Base-by-base conservation (phyloP, 1,140 invertebrate genomes). In the Papilio xuthus region DNA sequence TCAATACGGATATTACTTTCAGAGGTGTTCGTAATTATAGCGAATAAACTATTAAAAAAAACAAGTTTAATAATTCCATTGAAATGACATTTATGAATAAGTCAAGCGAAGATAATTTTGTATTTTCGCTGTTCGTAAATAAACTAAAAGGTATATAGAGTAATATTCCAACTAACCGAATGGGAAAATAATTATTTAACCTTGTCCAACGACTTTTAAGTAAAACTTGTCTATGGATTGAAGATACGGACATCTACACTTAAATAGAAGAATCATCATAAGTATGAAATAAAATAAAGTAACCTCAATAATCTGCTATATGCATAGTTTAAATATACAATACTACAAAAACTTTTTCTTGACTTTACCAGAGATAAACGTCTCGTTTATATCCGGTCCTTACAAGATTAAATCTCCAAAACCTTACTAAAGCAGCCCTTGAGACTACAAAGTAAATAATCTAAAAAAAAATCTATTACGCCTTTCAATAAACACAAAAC, bases 311-410 rank as follows among this genome's bases (percentile, higher is more conserved):
- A 37, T 7, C 32, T 0, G 32, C 8, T 9, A 7, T 53, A n/a
- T 0, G 18, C 18, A 53, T 60, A 60, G 13, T 23, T 26, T 60
- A 13, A 60, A 60, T 26, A 67, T 18, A 60, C 28, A 69, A 76
- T n/a, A 50, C 12, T 28, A 10, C 41, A 80, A 77, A 79, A 79
- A 53, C 50, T 41, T 47, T 15, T 73, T 44, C 60, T 73, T 63
- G 53, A 37, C 70, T 69, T 41, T 67, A 60, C 76, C 79, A 80
- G 78, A 79, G 67, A 32, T 77, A 69, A 78, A 79, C 60, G 60
- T 67, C 60, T 67, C 23, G 60, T 67, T 67, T 47, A 73, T 73
- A 44, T 73, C 41, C 71, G 71, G 71, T 47, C 20, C 12, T 26
- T 26, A 73, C 1, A 23, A 73, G 71, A 73, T 73, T 23, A 73